Evolutionary conservation across 2,888 invertebrate genomes (phyloP).

Genomic region (Epiblema foenella): DNA sequence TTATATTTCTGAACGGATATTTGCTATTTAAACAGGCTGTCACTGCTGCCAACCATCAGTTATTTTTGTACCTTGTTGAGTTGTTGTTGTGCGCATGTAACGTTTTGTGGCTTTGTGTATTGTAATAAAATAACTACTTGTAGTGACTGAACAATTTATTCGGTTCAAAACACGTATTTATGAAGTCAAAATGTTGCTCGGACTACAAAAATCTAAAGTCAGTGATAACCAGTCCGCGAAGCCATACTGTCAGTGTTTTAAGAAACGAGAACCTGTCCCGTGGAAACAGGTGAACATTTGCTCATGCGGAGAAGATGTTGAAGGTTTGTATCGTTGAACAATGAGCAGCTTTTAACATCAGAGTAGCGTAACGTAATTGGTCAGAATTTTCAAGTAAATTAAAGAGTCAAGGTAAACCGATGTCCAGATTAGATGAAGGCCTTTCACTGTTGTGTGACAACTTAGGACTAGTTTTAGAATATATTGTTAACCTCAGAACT

Average conservation of each 20-base stretch:
- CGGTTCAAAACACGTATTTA: slow-evolving; percentile 8
- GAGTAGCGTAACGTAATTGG: background rate
- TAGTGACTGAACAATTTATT: slow-evolving; percentile 11
- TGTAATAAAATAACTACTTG: slow-evolving; percentile 25
- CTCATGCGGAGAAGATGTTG: slow-evolving; percentile 82
- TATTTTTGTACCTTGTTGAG: slow-evolving; percentile 2
- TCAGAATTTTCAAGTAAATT: background rate
- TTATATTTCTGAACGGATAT: slow-evolving; percentile 21
- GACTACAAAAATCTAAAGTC: slow-evolving; percentile 40
- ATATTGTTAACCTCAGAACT: no score
- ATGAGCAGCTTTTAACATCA: background rate
- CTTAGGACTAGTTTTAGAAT: background rate
- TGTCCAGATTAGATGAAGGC: background rate
- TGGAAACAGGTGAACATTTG: slow-evolving; percentile 69
- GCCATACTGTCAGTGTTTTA: slow-evolving; percentile 73
- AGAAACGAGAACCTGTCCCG: slow-evolving; percentile 57
- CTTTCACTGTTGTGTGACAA: background rate
- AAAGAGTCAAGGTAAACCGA: background rate
- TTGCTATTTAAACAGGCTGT: slow-evolving; percentile 29
- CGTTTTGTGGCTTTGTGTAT: slow-evolving; percentile 28
- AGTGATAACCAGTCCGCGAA: slow-evolving; percentile 54
- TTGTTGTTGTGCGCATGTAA: background rate
- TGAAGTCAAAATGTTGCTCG: slow-evolving; percentile 41
- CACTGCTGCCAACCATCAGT: slow-evolving; percentile 44
- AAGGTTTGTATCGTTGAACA: slow-evolving; percentile 56